phyloP scores from a whole-genome alignment of 2,797 vertebrate species.

The Typhlichthys subterraneus region DNA sequence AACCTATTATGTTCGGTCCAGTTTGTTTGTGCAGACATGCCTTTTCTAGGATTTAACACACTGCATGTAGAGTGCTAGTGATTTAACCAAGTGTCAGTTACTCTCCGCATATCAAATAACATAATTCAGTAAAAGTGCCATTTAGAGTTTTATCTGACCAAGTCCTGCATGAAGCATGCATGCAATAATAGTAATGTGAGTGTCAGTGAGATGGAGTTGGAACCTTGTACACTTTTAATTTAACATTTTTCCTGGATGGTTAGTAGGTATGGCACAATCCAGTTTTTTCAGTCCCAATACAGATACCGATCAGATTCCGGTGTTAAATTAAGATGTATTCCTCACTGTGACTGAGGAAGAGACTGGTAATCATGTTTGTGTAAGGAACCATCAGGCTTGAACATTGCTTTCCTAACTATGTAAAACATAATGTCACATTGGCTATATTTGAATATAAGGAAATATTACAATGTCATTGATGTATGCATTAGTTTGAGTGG shows the following conservation, averaged over 20 bases:
- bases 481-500: too few species aligned
- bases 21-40: not conserved
- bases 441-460: too few species aligned
- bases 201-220: not conserved
- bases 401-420: too few species aligned
- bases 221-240: not conserved
- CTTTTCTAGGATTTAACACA: not conserved
- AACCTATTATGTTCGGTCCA: not conserved
- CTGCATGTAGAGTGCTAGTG: not conserved
- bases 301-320: too few species aligned
- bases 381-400: too few species aligned
- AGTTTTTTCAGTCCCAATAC: too few species aligned
- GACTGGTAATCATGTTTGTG: too few species aligned
- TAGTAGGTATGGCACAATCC: too few species aligned
- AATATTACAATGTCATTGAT: too few species aligned
- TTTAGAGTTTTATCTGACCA: not conserved
- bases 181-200: not conserved
- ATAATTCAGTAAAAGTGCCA: not conserved
- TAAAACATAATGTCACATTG: too few species aligned
- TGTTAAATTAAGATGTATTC: too few species aligned
- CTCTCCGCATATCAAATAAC: not conserved
- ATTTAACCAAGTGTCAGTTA: not conserved
- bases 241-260: not conserved
- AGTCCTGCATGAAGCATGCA: not conserved
- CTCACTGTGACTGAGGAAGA: too few species aligned